Percentiles rank a stretch among this genome's conserved stretches.
Conservation (phyloP, 2,797 vertebrate genomes). For the Parauchenoglanis ngamensis region DNA sequence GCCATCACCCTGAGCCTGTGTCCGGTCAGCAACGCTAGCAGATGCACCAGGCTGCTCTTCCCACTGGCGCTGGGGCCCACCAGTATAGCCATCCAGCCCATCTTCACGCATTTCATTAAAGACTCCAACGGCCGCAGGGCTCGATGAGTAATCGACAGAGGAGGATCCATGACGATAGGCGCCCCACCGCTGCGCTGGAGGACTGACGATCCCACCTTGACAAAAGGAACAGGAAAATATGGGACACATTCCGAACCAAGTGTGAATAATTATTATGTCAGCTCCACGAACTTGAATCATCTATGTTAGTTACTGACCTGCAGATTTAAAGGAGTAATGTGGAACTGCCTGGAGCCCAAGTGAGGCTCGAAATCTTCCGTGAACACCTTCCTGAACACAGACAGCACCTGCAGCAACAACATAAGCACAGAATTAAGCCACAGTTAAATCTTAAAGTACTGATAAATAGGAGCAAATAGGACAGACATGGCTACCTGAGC, state of each 20-base stretch:
- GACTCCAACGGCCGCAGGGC: slow-evolving; percentile 87
- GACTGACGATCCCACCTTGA: slow-evolving; percentile 89
- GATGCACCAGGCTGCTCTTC: slow-evolving; percentile 90
- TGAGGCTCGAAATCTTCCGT: slow-evolving; percentile 81
- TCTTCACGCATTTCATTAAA: slow-evolving; percentile 95
- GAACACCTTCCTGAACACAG: slow-evolving; percentile 86
- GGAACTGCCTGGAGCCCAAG: slow-evolving; percentile 84
- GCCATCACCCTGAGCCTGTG: slow-evolving; percentile 90
- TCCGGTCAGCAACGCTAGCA: slow-evolving; percentile 88
- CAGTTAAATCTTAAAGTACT: neutral
- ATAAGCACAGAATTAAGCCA: neutral
- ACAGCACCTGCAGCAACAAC: slow-evolving; percentile 77
- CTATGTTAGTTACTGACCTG: slow-evolving; percentile 77
- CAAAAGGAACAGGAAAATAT: neutral
- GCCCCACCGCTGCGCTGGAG: slow-evolving; percentile 83
- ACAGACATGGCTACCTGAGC: slow-evolving; percentile 75
- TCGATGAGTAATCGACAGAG: slow-evolving; percentile 87
- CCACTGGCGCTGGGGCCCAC: slow-evolving; percentile 91
- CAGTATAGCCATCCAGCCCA: slow-evolving; percentile 95
- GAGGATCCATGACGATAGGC: slow-evolving; percentile 73
- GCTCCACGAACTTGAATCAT: neutral
- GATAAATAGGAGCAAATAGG: too few species aligned
- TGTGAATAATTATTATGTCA: neutral
- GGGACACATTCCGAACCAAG: neutral
- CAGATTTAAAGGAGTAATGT: slow-evolving; percentile 88